Conservation (phyloP, 64 coral and sea anemone genomes). For the Montipora efflorescens region DNA sequence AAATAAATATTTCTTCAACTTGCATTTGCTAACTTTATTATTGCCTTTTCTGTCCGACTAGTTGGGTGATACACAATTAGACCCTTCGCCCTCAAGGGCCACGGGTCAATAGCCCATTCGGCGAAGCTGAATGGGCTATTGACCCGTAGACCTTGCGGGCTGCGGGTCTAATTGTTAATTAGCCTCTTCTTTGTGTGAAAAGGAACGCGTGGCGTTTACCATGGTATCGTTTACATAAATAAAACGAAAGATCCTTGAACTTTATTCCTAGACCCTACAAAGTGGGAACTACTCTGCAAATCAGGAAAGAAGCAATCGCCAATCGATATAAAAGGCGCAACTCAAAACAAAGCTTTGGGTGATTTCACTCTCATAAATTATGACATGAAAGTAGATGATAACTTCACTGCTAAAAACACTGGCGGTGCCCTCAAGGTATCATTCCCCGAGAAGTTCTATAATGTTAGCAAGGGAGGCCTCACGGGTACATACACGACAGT, state of each 20-base stretch:
- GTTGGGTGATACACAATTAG: too few species aligned
- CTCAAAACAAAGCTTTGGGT: constrained; percentile 1
- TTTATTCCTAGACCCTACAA: not conserved
- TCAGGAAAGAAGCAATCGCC: not conserved
- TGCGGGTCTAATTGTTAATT: too few species aligned
- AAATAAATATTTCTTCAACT: too few species aligned
- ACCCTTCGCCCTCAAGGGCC: too few species aligned
- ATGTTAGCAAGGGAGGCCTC: constrained; percentile 25
- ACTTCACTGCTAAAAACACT: not conserved
- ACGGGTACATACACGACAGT: not conserved
- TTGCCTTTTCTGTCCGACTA: too few species aligned
- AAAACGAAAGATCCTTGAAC: not conserved
- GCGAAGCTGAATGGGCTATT: too few species aligned
- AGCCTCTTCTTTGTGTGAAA: too few species aligned
- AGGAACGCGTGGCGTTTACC: too few species aligned
- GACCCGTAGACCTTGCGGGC: too few species aligned
- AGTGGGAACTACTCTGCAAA: not conserved
- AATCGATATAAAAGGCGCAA: not conserved
- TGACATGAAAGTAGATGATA: not conserved
- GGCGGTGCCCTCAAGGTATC: not conserved
- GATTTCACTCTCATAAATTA: not conserved
- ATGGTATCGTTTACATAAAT: not conserved
- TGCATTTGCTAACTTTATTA: too few species aligned
- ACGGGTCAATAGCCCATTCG: too few species aligned
- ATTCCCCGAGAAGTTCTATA: not conserved